Evolutionary conservation across 2,888 invertebrate species (phyloP).

Genomic region (Hedychridium roseum): DNA sequence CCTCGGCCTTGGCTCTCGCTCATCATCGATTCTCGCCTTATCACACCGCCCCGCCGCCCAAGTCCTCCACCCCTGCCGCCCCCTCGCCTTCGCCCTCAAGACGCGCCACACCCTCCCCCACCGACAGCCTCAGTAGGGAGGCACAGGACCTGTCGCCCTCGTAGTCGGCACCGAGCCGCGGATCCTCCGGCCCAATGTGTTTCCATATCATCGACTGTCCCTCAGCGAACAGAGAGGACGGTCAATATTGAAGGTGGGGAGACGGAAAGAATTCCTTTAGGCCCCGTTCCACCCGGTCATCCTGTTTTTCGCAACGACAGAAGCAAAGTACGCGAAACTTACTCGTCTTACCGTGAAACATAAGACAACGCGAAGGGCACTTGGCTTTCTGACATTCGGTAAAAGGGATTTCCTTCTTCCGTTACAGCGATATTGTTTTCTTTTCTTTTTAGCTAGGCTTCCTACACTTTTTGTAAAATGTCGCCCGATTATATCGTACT

Average conservation of each 20-base stretch:
- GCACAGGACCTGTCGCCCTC: slow-evolving; percentile 60
- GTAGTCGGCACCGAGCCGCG: slow-evolving; percentile 45
- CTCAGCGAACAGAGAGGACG: too few relatives aligned
- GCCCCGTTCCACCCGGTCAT: background rate
- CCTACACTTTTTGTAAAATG: too few relatives aligned
- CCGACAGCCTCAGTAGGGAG: slow-evolving; percentile 59
- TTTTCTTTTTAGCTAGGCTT: too few relatives aligned
- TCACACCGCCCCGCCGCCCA: slow-evolving; percentile 48
- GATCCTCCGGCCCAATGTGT: slow-evolving; percentile 1
- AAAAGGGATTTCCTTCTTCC: background rate
- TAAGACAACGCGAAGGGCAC: background rate
- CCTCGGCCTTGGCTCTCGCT: slow-evolving; percentile 55
- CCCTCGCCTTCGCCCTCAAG: slow-evolving; percentile 56
- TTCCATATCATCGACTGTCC: slow-evolving; percentile 6
- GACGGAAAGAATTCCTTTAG: too few relatives aligned
- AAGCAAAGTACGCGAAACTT: background rate
- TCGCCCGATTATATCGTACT: too few relatives aligned
- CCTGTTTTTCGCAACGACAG: too few relatives aligned
- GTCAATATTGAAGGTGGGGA: too few relatives aligned
- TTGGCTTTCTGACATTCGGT: background rate
- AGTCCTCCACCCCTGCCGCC: slow-evolving; percentile 50
- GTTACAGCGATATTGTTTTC: background rate
- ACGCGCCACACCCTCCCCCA: slow-evolving; percentile 58
- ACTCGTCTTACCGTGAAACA: too few relatives aligned
- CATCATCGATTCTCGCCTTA: slow-evolving; percentile 65